Conservation (phyloP, 2,797 vertebrate genomes). For the Pseudochromis fuscus region DNA sequence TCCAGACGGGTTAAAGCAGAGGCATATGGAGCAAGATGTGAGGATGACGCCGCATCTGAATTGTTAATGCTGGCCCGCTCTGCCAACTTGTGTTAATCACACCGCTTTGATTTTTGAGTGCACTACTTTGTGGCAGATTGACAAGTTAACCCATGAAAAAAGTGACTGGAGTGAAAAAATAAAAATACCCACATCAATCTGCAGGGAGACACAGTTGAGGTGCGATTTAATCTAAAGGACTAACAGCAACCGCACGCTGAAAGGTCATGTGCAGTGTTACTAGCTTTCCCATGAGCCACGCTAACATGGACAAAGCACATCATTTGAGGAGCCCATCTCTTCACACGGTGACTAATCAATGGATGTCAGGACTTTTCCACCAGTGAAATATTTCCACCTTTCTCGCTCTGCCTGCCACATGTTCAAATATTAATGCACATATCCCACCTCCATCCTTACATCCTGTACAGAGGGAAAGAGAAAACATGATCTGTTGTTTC, state of each 20-base stretch:
- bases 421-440: conserved; percentile 53
- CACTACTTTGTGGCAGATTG: background rate
- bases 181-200: conserved; percentile 29
- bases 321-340: conserved; percentile 54
- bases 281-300: conserved; percentile 40
- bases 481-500: conserved; percentile 22
- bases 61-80: conserved; percentile 54
- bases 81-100: conserved; percentile 40
- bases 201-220: conserved; percentile 10
- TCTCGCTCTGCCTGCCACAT: conserved; percentile 37
- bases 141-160: conserved; percentile 17
- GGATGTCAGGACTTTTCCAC: conserved; percentile 43
- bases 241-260: conserved; percentile 28
- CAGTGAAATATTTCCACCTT: conserved; percentile 44
- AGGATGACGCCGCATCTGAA: conserved; percentile 52
- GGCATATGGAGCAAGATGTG: conserved; percentile 63
- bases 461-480: background rate
- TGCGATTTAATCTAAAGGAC: conserved; percentile 64
- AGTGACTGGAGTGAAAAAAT: background rate
- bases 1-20: conserved; percentile 43
- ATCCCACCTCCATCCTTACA: conserved; percentile 18
- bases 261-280: conserved; percentile 63
- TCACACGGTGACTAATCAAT: conserved; percentile 68
- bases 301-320: conserved; percentile 67
- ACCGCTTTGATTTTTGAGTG: conserved; percentile 33